A percentile compares a stretch with the other conserved stretches of the same genome.
These are phyloP conservation scores for Elmis aenea DNA, from an alignment of 2,888 invertebrate species.

Conservation along the genomic window DNA sequence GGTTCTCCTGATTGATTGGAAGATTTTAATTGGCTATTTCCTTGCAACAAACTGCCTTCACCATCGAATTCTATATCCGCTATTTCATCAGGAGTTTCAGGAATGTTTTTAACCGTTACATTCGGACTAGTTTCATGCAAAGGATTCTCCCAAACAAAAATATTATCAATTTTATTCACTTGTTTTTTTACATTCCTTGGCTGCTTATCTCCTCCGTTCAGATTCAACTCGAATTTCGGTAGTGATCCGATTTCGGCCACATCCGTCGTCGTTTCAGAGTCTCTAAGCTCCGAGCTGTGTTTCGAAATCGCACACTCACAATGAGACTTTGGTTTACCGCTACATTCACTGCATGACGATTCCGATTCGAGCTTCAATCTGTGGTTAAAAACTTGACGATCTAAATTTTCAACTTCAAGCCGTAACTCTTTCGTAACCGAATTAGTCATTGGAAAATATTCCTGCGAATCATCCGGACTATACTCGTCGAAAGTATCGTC, in stretches of 20 bases:
- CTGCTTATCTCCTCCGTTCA: constrained; percentile 6
- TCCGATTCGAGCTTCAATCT: constrained; percentile 36
- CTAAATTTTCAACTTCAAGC: constrained; percentile 76
- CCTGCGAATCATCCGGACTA: constrained; percentile 76
- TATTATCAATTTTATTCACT: constrained; percentile 37
- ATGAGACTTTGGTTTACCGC: constrained; percentile 24
- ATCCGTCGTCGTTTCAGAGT: constrained; percentile 14
- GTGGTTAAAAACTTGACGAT: constrained; percentile 75
- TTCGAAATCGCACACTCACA: constrained; percentile 13
- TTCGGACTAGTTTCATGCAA: constrained; percentile 56
- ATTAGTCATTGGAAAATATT: constrained; percentile 82
- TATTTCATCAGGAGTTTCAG: constrained; percentile 66
- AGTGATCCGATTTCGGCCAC: constrained; percentile 10
- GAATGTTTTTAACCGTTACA: constrained; percentile 37
- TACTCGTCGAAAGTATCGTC: constrained; percentile 53
- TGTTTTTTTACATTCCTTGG: constrained; percentile 5
- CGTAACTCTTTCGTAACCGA: constrained; percentile 80
- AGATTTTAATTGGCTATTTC: no score
- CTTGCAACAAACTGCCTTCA: constrained; percentile 52
- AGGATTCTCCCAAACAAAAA: constrained; percentile 78
- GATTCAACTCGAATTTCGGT: constrained; percentile 17
- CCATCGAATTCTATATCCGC: constrained; percentile 64
- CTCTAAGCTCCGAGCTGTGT: constrained; percentile 11
- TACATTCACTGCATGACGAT: constrained; percentile 24
- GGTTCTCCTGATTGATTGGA: not conserved